These are phyloP conservation scores for Microctonus hyperodae DNA, from an alignment of 2,888 invertebrate genomes.

Conservation along the genomic window DNA sequence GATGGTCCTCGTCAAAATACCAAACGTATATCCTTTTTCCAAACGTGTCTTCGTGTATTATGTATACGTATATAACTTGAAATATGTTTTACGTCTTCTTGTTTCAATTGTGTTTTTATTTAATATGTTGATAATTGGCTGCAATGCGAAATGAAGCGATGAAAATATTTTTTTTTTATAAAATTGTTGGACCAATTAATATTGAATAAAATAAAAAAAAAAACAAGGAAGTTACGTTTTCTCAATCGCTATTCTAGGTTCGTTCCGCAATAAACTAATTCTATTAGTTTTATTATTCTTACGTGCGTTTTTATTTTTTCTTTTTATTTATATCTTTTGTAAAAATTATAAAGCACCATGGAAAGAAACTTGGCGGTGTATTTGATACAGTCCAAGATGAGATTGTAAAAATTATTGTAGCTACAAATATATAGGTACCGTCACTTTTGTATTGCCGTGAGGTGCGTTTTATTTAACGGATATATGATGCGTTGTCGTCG, in stretches of 20 bases:
- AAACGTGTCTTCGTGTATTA: neutral
- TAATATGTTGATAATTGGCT: neutral
- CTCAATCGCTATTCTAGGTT: neutral
- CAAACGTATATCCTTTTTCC: neutral
- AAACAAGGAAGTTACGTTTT: neutral
- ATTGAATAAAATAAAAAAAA: neutral
- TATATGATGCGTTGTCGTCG: neutral
- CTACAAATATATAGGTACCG: neutral
- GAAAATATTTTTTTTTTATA: neutral
- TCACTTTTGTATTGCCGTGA: neutral
- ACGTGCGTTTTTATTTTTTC: too few relatives aligned
- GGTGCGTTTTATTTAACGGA: neutral
- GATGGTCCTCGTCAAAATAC: slow-evolving; percentile 19
- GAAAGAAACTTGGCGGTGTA: neutral
- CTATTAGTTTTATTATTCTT: neutral
- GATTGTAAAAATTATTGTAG: neutral
- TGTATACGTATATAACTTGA: neutral
- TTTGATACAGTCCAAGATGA: neutral
- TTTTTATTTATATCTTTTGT: neutral
- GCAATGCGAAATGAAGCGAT: slow-evolving; percentile 6
- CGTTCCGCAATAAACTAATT: neutral
- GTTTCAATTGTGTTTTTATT: neutral
- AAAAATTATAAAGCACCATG: neutral
- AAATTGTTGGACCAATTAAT: slow-evolving; percentile 1
- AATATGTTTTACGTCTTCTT: neutral